A percentile compares a stretch with the other conserved stretches of the same genome.
These are phyloP conservation scores for Hemicentrotus pulcherrimus DNA, from an alignment of 35 echinoderm and acorn worm genomes.

Conservation along the genomic window DNA sequence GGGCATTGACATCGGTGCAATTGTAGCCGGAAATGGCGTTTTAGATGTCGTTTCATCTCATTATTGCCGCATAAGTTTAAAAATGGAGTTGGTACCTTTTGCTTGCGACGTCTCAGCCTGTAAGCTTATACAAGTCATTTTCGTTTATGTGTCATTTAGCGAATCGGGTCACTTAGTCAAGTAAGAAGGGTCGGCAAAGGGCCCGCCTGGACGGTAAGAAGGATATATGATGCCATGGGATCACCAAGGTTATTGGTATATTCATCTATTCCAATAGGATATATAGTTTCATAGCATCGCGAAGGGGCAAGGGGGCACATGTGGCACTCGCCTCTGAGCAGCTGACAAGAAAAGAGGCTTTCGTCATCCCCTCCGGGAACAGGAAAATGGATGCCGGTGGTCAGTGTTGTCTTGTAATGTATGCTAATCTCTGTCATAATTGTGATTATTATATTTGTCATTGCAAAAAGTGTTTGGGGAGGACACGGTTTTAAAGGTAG, in stretches of 20 bases:
- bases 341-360: not conserved
- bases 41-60: not conserved
- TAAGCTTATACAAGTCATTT: not conserved
- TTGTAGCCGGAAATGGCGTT: no score
- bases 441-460: not conserved
- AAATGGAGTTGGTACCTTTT: not conserved
- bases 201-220: not conserved
- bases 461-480: not conserved
- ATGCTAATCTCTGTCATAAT: not conserved
- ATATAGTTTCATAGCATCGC: not conserved
- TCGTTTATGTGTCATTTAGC: not conserved
- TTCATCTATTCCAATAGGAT: conserved; percentile 13
- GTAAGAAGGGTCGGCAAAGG: not conserved
- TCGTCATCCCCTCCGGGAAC: not conserved
- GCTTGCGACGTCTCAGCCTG: not conserved
- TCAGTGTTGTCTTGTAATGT: conserved; percentile 2
- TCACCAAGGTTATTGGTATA: not conserved
- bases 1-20: no score
- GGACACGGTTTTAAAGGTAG: not conserved
- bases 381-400: not conserved
- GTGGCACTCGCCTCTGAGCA: not conserved
- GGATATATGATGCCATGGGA: not conserved
- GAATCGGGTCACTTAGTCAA: not conserved
- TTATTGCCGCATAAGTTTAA: not conserved
- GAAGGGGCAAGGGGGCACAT: not conserved